Percentiles rank a stretch among this genome's conserved stretches.
These are phyloP conservation scores for Platorchestia sp. DNA, from an alignment of 1,140 invertebrate genomes.

Conservation along the genomic window DNA sequence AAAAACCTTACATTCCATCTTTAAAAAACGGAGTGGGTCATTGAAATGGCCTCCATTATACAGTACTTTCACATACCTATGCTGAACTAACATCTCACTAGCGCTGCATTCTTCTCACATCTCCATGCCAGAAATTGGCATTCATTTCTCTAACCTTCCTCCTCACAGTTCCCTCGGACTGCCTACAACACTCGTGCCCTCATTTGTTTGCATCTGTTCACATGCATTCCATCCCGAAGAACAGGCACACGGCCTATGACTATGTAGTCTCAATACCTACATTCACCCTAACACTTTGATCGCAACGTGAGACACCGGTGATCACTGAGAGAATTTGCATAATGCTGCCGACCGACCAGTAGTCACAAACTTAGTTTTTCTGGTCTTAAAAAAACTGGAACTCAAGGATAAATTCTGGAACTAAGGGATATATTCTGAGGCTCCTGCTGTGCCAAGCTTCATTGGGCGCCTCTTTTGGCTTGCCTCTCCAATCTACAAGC, in stretches of 20 bases:
- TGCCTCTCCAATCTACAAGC: slow-evolving; percentile 18
- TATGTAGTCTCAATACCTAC: background rate
- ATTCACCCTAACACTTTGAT: background rate
- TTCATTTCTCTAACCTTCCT: too few species aligned
- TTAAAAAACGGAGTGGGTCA: background rate
- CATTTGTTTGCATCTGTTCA: background rate
- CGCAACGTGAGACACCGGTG: too few species aligned
- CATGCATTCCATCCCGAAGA: background rate
- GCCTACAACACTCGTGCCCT: background rate
- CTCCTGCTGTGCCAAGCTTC: background rate
- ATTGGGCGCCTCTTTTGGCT: background rate
- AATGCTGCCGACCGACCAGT: too few species aligned
- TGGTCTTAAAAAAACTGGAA: too few species aligned
- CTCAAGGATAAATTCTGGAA: too few species aligned
- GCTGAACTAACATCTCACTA: too few species aligned
- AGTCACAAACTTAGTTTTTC: too few species aligned
- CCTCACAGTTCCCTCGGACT: background rate
- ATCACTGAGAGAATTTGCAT: too few species aligned
- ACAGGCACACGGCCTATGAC: background rate
- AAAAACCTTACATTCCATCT: background rate
- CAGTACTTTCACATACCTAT: too few species aligned
- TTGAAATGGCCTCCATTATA: background rate
- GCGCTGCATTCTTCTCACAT: background rate
- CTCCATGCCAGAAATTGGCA: background rate
- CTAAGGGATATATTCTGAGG: too few species aligned